These are phyloP conservation scores for Bombus polaris DNA, from an alignment of 1,140 invertebrate genomes.

Conservation along the genomic window DNA sequence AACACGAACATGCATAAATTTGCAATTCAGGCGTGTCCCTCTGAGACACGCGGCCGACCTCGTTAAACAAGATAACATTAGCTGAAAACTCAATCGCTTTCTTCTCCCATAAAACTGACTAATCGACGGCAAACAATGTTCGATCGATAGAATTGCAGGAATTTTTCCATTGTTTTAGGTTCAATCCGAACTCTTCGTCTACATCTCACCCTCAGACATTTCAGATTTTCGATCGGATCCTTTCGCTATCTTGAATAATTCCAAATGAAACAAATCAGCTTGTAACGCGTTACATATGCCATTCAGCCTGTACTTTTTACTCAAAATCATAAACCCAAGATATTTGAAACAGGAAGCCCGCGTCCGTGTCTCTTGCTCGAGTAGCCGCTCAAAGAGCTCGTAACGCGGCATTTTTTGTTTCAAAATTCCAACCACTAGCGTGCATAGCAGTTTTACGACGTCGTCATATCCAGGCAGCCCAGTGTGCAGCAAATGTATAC, in stretches of 20 bases:
- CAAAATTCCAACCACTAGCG: neutral
- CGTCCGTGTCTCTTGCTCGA: neutral
- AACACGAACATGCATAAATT: slow-evolving; percentile 31
- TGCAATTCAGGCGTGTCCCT: slow-evolving; percentile 24
- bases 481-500: neutral
- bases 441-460: neutral
- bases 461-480: too few relatives aligned
- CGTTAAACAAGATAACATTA: slow-evolving; percentile 31
- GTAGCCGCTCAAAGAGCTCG: too few relatives aligned
- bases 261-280: too few relatives aligned
- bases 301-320: too few relatives aligned
- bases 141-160: neutral
- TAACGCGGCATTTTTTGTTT: neutral
- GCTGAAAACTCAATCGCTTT: neutral
- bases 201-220: too few relatives aligned
- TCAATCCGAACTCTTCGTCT: too few relatives aligned
- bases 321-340: too few relatives aligned
- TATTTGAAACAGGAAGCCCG: too few relatives aligned
- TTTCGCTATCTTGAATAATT: too few relatives aligned
- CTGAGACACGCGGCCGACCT: neutral
- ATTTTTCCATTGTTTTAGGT: neutral
- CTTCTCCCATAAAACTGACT: neutral
- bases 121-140: neutral
- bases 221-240: too few relatives aligned
- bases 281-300: too few relatives aligned